phyloP scores from a whole-genome alignment of 2,888 invertebrate genomes.

The Odiellus spinosus region DNA sequence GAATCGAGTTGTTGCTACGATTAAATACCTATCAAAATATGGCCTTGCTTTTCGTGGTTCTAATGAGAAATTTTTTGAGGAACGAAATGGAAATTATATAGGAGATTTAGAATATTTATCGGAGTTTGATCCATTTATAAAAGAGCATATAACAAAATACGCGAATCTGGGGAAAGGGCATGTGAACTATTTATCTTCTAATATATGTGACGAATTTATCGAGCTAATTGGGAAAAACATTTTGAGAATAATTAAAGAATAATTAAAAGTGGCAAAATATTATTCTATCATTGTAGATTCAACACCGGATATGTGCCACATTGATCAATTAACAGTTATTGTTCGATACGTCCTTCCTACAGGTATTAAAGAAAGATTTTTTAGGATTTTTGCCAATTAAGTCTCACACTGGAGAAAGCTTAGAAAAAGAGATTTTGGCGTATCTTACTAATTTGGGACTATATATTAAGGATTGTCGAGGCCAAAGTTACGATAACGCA shows the following conservation, averaged over 20 bases:
- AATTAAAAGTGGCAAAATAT: slow-evolving; percentile 22
- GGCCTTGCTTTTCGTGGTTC: slow-evolving; percentile 23
- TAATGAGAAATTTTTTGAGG: too few relatives aligned
- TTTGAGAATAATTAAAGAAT: slow-evolving; percentile 20
- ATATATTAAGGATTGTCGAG: background rate
- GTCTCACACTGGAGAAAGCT: background rate
- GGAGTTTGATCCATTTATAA: slow-evolving; percentile 24
- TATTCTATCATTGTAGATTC: slow-evolving; percentile 21
- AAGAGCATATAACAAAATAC: slow-evolving; percentile 21
- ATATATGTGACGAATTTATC: slow-evolving; percentile 25
- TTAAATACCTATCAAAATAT: slow-evolving; percentile 20
- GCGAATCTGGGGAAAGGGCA: slow-evolving; percentile 23
- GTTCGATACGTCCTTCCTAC: slow-evolving; percentile 22
- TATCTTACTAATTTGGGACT: background rate
- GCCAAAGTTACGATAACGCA: background rate
- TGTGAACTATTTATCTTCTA: slow-evolving; percentile 22
- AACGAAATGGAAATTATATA: slow-evolving; percentile 23
- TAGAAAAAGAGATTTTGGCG: background rate
- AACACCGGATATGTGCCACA: slow-evolving; percentile 24
- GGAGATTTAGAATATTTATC: slow-evolving; percentile 22
- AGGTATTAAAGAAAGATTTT: slow-evolving; percentile 4
- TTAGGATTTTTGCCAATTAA: background rate
- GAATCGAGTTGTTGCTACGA: slow-evolving; percentile 21
- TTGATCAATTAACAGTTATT: slow-evolving; percentile 25
- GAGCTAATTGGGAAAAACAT: slow-evolving; percentile 23